These are phyloP conservation scores for Choristoneura rosaceana DNA, from an alignment of 2,888 invertebrate species.

Conservation along the genomic window DNA sequence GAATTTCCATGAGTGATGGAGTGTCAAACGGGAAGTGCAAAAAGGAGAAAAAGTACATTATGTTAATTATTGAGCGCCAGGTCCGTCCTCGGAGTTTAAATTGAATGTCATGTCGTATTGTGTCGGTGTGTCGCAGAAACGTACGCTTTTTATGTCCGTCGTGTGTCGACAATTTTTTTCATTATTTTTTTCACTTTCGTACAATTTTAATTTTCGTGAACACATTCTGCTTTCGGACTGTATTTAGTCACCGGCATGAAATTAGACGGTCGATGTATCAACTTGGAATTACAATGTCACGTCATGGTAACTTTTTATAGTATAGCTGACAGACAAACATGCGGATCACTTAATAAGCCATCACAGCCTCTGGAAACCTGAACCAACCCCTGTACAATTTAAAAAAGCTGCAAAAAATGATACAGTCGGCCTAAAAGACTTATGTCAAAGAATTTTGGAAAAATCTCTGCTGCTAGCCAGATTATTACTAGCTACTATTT, in stretches of 20 bases:
- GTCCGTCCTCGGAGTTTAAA: slow-evolving; percentile 79
- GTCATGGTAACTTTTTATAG: neutral
- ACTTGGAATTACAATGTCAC: neutral
- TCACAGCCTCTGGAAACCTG: too few species aligned
- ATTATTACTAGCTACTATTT: too few species aligned
- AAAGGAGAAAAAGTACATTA: slow-evolving; percentile 85
- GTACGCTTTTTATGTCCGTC: slow-evolving; percentile 60
- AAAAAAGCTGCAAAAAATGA: too few species aligned
- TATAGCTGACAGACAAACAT: neutral
- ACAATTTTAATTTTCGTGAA: slow-evolving; percentile 40
- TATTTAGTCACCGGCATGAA: neutral
- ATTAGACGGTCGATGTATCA: neutral
- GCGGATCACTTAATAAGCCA: too few species aligned
- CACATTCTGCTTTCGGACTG: slow-evolving; percentile 15
- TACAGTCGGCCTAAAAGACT: too few species aligned
- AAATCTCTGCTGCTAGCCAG: too few species aligned
- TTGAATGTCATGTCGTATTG: slow-evolving; percentile 81
- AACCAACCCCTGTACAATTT: too few species aligned
- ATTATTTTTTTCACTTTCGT: slow-evolving; percentile 42
- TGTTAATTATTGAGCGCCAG: slow-evolving; percentile 82
- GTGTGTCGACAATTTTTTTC: slow-evolving; percentile 59
- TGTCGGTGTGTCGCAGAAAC: slow-evolving; percentile 57
- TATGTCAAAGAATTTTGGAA: too few species aligned
- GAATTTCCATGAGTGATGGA: slow-evolving; percentile 86
- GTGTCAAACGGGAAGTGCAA: slow-evolving; percentile 85